Evolutionary conservation across 2,797 vertebrate genomes (phyloP).

Genomic region (Acanthis flammea): DNA sequence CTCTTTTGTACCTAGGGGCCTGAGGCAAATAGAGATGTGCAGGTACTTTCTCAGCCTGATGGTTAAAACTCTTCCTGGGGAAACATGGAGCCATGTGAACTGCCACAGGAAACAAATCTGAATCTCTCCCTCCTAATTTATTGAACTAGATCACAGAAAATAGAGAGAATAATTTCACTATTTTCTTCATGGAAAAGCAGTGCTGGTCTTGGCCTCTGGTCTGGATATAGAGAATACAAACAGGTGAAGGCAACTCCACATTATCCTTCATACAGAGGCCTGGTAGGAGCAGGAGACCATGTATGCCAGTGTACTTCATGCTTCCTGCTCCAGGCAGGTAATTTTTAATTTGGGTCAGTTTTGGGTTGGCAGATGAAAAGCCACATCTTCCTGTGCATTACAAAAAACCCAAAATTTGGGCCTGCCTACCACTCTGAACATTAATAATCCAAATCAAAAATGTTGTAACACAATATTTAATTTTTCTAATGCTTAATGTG

Average conservation of each 20-base stretch:
- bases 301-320: background rate
- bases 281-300: background rate
- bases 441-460: background rate
- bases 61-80: background rate
- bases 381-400: background rate
- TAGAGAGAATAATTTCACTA: background rate
- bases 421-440: background rate
- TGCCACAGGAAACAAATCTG: background rate
- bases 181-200: background rate
- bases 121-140: background rate
- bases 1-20: background rate
- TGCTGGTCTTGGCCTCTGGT: background rate
- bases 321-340: background rate
- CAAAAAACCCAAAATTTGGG: background rate
- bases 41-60: background rate
- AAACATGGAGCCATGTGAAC: background rate
- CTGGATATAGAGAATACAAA: background rate
- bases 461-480: background rate
- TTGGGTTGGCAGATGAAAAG: background rate
- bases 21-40: background rate
- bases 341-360: background rate
- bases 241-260: accelerated
- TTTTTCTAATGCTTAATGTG: accelerated
- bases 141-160: background rate
- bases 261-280: background rate